Conservation (phyloP, 2,888 invertebrate genomes). For the Iphiclides podalirius region DNA sequence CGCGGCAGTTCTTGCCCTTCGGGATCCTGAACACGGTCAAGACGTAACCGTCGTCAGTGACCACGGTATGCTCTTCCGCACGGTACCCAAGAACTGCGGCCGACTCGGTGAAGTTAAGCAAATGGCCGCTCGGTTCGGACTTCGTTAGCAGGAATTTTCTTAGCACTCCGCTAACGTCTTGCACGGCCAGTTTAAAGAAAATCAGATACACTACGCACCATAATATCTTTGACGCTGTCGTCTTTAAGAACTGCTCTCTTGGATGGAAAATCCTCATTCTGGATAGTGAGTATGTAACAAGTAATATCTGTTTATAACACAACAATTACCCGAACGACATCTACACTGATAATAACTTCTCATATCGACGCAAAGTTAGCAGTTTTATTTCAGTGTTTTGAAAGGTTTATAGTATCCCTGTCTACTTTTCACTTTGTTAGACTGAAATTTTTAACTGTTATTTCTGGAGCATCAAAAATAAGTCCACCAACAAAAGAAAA, state of each 20-base stretch:
- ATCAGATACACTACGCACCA: neutral
- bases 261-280: neutral
- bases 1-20: constrained; percentile 39
- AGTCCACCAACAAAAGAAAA: no score
- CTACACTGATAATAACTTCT: no score
- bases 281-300: no score
- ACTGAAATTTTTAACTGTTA: no score
- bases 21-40: constrained; percentile 49
- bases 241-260: neutral
- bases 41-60: constrained; percentile 58
- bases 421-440: no score
- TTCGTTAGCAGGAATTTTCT: neutral
- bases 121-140: neutral
- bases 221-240: neutral
- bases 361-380: no score
- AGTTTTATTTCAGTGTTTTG: no score
- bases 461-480: no score
- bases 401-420: no score
- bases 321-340: no score
- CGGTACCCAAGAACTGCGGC: constrained; percentile 42
- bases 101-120: constrained; percentile 45
- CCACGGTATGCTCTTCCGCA: constrained; percentile 47
- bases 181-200: neutral
- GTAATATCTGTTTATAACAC: no score
- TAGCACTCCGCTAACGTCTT: neutral